A percentile compares a stretch with the other conserved stretches of the same genome.
Evolutionary conservation across 2,113 vertebrate species (phyloP).

Genomic region (Dasypus novemcinctus): DNA sequence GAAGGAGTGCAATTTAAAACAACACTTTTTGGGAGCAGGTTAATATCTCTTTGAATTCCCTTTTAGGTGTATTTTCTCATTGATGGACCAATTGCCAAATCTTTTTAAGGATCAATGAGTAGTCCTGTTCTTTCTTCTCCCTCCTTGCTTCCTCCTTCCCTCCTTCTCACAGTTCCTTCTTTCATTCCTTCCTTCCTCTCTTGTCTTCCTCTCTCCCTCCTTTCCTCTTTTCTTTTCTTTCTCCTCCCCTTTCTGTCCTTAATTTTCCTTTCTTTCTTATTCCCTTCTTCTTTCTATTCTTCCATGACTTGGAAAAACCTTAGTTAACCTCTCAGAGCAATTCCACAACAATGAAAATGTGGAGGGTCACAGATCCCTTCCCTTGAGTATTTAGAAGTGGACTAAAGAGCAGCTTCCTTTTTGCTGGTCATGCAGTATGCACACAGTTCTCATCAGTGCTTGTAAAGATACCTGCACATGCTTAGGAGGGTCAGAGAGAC

Average conservation of each 20-base stretch:
- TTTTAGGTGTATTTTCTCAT: not conserved
- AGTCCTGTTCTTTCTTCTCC: not conserved
- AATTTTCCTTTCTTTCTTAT: not conserved
- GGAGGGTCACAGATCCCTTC: not conserved
- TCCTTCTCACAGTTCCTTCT: not conserved
- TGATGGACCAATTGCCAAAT: not conserved
- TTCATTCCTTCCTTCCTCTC: not conserved
- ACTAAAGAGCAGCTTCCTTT: not conserved
- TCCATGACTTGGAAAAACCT: not conserved
- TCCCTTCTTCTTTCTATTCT: not conserved
- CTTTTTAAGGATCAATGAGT: not conserved
- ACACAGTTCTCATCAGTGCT: not conserved
- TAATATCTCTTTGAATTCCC: not conserved
- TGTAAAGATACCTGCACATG: not conserved
- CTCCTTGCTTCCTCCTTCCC: not conserved
- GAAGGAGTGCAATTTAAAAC: conserved; percentile 33
- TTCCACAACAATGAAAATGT: not conserved
- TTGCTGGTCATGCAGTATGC: not conserved
- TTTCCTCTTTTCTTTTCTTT: not conserved
- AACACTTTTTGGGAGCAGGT: not conserved
- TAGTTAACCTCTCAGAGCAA: not conserved
- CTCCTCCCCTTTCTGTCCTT: not conserved
- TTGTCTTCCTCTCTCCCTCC: not conserved
- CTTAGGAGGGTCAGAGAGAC: not conserved
- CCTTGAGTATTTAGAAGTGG: not conserved